Evolutionary conservation across 2,113 vertebrate genomes (phyloP).

Genomic region (Phodopus roborovskii): DNA sequence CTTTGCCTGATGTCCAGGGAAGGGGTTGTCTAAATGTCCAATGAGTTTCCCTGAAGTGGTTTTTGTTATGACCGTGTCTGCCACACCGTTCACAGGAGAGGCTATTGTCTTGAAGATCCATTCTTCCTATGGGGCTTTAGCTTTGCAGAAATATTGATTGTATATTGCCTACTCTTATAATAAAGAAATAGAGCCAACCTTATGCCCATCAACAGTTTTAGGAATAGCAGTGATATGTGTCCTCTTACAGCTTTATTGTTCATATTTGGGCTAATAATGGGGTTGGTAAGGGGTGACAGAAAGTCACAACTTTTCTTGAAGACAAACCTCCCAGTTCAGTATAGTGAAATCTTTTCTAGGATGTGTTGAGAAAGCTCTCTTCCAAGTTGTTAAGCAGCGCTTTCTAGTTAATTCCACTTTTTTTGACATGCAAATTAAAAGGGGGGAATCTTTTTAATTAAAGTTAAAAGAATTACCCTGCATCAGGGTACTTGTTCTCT

Average conservation of each 20-base stretch:
- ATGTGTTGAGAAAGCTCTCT: constrained; percentile 69
- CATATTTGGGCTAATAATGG: not conserved
- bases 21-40: not conserved
- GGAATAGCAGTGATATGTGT: not conserved
- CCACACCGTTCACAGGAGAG: constrained; percentile 2
- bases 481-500: not conserved
- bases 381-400: not conserved
- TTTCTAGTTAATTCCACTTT: constrained; percentile 55
- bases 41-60: not conserved
- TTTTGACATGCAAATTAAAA: constrained; percentile 53
- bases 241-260: constrained; percentile 9
- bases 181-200: not conserved
- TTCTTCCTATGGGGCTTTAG: not conserved
- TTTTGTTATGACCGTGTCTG: not conserved
- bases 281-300: not conserved
- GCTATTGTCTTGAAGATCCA: not conserved
- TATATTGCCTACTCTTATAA: not conserved
- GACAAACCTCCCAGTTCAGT: constrained; percentile 27
- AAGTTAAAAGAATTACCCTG: constrained; percentile 28
- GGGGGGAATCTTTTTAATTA: not conserved
- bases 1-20: not conserved
- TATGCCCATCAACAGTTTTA: not conserved
- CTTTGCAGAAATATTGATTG: constrained; percentile 13
- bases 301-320: constrained; percentile 25
- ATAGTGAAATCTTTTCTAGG: constrained; percentile 16